These are phyloP conservation scores for Lacerta bilineata DNA, from an alignment of 2,797 vertebrate genomes.

Conservation along the genomic window DNA sequence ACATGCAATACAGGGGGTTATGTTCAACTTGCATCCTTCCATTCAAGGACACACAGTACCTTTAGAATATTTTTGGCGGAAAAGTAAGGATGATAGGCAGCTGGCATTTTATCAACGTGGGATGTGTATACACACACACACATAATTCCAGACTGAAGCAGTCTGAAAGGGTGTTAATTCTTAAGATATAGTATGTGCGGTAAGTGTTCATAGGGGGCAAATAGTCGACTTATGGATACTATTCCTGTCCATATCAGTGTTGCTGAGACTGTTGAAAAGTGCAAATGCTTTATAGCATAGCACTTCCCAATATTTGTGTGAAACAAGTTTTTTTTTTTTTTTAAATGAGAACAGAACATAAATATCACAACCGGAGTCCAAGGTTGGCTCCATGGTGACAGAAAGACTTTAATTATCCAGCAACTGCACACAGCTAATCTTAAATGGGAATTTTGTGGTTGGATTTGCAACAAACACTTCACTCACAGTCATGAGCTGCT, in stretches of 20 bases:
- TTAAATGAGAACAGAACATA: not conserved
- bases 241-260: slow-evolving; percentile 5
- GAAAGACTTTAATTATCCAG: not conserved
- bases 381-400: slow-evolving; percentile 2
- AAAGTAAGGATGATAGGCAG: slow-evolving; percentile 42
- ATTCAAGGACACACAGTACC: slow-evolving; percentile 10
- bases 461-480: not conserved
- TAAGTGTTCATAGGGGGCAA: not conserved
- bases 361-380: not conserved
- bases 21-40: not conserved
- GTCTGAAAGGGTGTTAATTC: slow-evolving; percentile 13
- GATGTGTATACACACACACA: slow-evolving; percentile 28
- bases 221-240: not conserved
- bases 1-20: not conserved
- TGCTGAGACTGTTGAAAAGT: not conserved
- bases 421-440: not conserved
- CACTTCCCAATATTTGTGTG: not conserved
- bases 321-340: rapidly evolving
- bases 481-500: not conserved
- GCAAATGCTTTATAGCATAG: not conserved
- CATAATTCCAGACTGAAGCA: slow-evolving; percentile 38
- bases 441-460: not conserved
- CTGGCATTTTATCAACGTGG: not conserved
- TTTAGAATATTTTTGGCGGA: slow-evolving; percentile 44
- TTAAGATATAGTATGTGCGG: slow-evolving; percentile 11